Evolutionary conservation across 2,888 invertebrate genomes (phyloP).

Genomic region (Rugalucina vietnamica): DNA sequence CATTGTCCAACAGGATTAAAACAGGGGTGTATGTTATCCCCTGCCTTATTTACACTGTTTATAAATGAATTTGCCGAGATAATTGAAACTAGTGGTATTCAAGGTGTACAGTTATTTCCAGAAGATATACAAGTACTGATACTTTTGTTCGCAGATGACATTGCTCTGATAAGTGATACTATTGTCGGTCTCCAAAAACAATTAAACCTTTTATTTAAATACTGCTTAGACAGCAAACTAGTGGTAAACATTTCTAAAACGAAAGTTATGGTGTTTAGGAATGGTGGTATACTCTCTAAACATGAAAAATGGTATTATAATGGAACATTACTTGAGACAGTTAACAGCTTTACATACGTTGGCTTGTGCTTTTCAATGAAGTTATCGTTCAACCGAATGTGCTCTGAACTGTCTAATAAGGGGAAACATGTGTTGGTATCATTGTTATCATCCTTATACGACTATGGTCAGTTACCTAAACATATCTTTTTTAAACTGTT

Average conservation of each 20-base stretch:
- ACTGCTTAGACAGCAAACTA: slow-evolving; percentile 32
- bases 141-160: slow-evolving; percentile 55
- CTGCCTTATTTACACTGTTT: slow-evolving; percentile 23
- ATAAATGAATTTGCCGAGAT: slow-evolving; percentile 16
- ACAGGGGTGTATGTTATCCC: slow-evolving; percentile 34
- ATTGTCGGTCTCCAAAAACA: slow-evolving; percentile 42
- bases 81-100: not conserved
- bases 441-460: not conserved
- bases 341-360: slow-evolving; percentile 35
- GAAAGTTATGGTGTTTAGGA: slow-evolving; percentile 41
- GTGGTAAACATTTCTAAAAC: slow-evolving; percentile 42
- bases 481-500: slow-evolving; percentile 37
- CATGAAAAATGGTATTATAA: slow-evolving; percentile 40
- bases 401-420: not conserved
- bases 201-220: slow-evolving; percentile 36
- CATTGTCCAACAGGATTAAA: slow-evolving; percentile 29
- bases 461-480: slow-evolving; percentile 3
- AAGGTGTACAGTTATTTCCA: slow-evolving; percentile 34
- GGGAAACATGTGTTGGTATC: not conserved
- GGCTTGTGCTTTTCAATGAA: slow-evolving; percentile 33
- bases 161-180: slow-evolving; percentile 42
- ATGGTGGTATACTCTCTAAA: slow-evolving; percentile 36
- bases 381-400: slow-evolving; percentile 4
- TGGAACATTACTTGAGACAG: slow-evolving; percentile 11
- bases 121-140: slow-evolving; percentile 17